Evolutionary conservation across 2,888 invertebrate genomes (phyloP).

Genomic region (Ariolimax columbianus): DNA sequence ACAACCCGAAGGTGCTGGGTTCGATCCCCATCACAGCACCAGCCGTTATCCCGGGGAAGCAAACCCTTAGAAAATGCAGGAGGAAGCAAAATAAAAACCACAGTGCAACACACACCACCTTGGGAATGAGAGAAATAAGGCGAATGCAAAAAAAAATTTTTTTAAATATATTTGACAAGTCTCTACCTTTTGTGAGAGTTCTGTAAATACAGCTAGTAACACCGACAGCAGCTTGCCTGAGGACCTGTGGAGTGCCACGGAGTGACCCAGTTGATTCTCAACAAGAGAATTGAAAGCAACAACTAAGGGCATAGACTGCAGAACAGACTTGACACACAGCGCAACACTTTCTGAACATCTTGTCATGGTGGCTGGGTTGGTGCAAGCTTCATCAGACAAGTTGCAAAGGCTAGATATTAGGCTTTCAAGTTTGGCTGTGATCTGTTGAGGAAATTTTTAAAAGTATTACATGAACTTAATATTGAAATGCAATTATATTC

Average conservation of each 20-base stretch:
- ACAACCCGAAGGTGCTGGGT: too few species aligned
- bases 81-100: too few species aligned
- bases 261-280: conserved; percentile 89
- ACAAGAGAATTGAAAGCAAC: conserved; percentile 87
- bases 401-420: neutral
- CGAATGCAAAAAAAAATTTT: too few species aligned
- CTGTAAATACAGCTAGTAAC: conserved; percentile 89
- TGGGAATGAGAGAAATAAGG: too few species aligned
- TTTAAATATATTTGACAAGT: too few species aligned
- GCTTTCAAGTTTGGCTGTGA: conserved; percentile 4
- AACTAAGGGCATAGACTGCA: conserved; percentile 83
- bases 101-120: too few species aligned
- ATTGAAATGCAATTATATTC: too few species aligned
- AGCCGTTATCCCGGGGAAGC: too few species aligned
- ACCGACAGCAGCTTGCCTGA: conserved; percentile 90
- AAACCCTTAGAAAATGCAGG: too few species aligned
- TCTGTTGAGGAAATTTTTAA: conserved; percentile 2
- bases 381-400: conserved; percentile 18
- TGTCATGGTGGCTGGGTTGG: neutral
- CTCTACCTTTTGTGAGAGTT: conserved; percentile 86
- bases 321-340: conserved; percentile 43
- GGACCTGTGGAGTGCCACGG: conserved; percentile 87
- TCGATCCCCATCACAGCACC: too few species aligned
- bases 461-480: neutral
- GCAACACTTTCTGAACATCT: neutral